These are phyloP conservation scores for Halictus rubicundus DNA, from an alignment of 1,140 invertebrate genomes.

Conservation along the genomic window DNA sequence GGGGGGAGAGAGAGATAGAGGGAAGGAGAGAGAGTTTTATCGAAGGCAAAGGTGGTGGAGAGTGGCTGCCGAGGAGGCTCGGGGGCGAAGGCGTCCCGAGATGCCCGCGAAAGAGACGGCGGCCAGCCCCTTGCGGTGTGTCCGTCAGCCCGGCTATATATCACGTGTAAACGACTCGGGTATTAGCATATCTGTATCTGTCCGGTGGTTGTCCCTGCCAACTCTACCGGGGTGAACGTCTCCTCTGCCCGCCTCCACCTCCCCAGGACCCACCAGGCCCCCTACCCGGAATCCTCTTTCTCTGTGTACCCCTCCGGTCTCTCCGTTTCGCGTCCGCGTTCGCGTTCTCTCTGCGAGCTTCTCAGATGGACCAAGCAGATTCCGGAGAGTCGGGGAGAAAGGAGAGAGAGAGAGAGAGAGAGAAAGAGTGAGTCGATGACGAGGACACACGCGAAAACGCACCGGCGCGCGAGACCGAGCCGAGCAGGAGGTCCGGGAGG, in stretches of 20 bases:
- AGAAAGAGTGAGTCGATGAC: slow-evolving; percentile 59
- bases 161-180: slow-evolving; percentile 74
- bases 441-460: slow-evolving; percentile 63
- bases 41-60: background rate
- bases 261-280: slow-evolving; percentile 19
- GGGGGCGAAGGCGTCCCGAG: slow-evolving; percentile 37
- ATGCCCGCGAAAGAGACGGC: slow-evolving; percentile 59
- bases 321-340: background rate
- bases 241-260: slow-evolving; percentile 52
- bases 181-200: slow-evolving; percentile 76
- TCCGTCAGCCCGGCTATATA: slow-evolving; percentile 72
- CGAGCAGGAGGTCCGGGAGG: slow-evolving; percentile 20
- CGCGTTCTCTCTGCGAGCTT: slow-evolving; percentile 19
- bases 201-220: slow-evolving; percentile 70
- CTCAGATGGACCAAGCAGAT: slow-evolving; percentile 62
- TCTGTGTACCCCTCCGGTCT: background rate
- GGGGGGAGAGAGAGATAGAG: background rate
- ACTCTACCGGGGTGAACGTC: slow-evolving; percentile 68
- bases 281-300: slow-evolving; percentile 42
- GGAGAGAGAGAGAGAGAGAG: slow-evolving; percentile 30
- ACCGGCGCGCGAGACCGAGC: slow-evolving; percentile 22
- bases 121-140: slow-evolving; percentile 60
- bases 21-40: slow-evolving; percentile 12
- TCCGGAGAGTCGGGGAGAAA: slow-evolving; percentile 36
- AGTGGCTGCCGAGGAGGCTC: background rate